phyloP scores from a whole-genome alignment of 2,888 invertebrate genomes.

The Amphipoea oculea region DNA sequence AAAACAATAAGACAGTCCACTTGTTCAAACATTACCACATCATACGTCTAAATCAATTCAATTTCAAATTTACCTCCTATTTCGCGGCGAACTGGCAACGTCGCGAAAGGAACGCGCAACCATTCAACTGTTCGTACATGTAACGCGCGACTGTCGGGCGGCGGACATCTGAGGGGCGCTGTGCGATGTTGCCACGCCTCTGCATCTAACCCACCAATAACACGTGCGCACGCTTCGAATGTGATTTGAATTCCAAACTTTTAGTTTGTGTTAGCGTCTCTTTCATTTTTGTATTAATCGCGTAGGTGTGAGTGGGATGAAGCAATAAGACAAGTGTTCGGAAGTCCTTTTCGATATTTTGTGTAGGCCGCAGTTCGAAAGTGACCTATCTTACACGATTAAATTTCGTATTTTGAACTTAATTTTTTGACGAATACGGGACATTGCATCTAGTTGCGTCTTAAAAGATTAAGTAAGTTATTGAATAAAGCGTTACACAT shows the following conservation, averaged over 20 bases:
- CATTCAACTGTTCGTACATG: constrained; percentile 88
- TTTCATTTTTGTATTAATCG: constrained; percentile 58
- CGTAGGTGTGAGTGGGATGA: constrained; percentile 61
- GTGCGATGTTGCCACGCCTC: constrained; percentile 84
- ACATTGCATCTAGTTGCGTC: constrained; percentile 43
- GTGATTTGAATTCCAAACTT: constrained; percentile 71
- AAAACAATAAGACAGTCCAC: constrained; percentile 43
- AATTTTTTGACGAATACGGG: constrained; percentile 37
- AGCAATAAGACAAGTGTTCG: constrained; percentile 44
- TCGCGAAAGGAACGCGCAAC: constrained; percentile 83
- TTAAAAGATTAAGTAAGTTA: constrained; percentile 64
- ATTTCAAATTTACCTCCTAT: constrained; percentile 85
- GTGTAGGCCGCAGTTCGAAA: constrained; percentile 38
- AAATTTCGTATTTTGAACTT: constrained; percentile 54
- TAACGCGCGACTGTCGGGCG: constrained; percentile 84
- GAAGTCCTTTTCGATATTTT: constrained; percentile 50
- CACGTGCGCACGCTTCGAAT: constrained; percentile 66
- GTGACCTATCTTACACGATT: constrained; percentile 41
- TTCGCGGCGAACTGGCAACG: constrained; percentile 83
- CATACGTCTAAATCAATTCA: constrained; percentile 64
- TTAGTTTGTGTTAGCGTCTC: constrained; percentile 64
- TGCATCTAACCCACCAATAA: constrained; percentile 78
- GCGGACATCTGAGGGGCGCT: constrained; percentile 83
- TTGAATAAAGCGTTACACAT: constrained; percentile 62
- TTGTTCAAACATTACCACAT: constrained; percentile 63